A percentile compares a stretch with the other conserved stretches of the same genome.
phyloP scores from a whole-genome alignment of 2,113 vertebrate species.

The Plestiodon gilberti region DNA sequence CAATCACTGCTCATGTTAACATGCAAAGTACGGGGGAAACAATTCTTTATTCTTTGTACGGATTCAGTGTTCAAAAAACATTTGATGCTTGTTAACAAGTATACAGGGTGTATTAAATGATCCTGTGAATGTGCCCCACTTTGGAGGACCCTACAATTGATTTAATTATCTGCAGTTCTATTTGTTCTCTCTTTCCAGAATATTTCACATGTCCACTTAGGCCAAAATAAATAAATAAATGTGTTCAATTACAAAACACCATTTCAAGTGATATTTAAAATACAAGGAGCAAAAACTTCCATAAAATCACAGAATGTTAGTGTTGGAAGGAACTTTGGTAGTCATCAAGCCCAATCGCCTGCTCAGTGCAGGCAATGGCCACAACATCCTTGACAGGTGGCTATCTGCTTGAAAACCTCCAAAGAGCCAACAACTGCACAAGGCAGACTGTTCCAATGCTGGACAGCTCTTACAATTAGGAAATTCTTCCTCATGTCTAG shows the following conservation, averaged over 20 bases:
- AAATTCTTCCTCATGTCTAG: too few species aligned
- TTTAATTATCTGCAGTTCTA: not conserved
- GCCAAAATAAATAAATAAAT: too few species aligned
- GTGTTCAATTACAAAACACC: too few species aligned
- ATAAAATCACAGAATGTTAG: too few species aligned
- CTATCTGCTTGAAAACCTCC: too few species aligned
- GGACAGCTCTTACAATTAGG: too few species aligned
- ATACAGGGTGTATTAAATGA: not conserved
- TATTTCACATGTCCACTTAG: constrained; percentile 1
- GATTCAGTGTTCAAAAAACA: not conserved
- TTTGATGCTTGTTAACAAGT: not conserved
- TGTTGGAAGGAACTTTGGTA: too few species aligned
- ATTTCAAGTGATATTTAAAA: not conserved
- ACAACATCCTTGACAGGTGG: too few species aligned
- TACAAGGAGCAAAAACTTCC: not conserved
- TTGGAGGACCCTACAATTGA: not conserved
- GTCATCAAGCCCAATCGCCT: too few species aligned
- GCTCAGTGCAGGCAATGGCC: too few species aligned
- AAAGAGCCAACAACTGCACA: too few species aligned
- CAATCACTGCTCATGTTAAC: not conserved
- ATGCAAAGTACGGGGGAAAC: not conserved
- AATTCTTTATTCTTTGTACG: not conserved
- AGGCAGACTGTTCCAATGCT: too few species aligned
- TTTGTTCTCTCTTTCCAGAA: constrained; percentile 3
- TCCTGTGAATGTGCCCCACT: not conserved